Percentiles rank a stretch among this genome's conserved stretches.
Conservation (phyloP, 2,797 vertebrate species). For the Brachyalestes nurse region DNA sequence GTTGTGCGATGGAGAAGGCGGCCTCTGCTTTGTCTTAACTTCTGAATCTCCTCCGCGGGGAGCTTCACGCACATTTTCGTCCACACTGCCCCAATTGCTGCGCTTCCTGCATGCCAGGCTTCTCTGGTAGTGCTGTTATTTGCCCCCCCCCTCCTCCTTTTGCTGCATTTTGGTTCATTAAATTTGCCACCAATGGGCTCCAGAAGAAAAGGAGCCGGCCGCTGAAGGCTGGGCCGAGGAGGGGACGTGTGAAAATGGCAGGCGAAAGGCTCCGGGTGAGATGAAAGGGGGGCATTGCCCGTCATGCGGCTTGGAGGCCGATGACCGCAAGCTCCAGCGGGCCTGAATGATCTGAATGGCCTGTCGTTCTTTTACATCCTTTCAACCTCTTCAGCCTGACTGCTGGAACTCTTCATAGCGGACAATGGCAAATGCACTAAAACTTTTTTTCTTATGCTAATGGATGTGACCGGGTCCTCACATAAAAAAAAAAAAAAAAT, state of each 20-base stretch:
- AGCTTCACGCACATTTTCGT: constrained; percentile 63
- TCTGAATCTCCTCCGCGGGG: constrained; percentile 70
- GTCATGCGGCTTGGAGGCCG: constrained; percentile 82
- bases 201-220: constrained; percentile 79
- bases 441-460: constrained; percentile 97
- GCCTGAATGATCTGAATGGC: constrained; percentile 86
- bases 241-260: constrained; percentile 81
- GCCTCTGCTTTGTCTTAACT: constrained; percentile 59
- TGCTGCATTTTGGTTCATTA: constrained; percentile 76
- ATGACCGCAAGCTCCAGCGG: constrained; percentile 79
- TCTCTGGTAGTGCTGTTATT: constrained; percentile 17
- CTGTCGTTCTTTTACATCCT: constrained; percentile 82
- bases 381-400: constrained; percentile 83
- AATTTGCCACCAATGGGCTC: constrained; percentile 83
- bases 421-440: constrained; percentile 92
- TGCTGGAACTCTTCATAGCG: constrained; percentile 88
- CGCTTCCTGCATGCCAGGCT: constrained; percentile 48
- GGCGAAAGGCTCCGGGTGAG: constrained; percentile 77
- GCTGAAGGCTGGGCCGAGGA: constrained; percentile 75
- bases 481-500: constrained; percentile 74
- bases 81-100: constrained; percentile 46
- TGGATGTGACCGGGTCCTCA: constrained; percentile 76
- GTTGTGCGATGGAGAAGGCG: constrained; percentile 12
- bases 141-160: constrained; percentile 4
- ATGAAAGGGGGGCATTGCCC: constrained; percentile 85